Conservation (phyloP, 2,113 vertebrate genomes). For the Procavia capensis region DNA sequence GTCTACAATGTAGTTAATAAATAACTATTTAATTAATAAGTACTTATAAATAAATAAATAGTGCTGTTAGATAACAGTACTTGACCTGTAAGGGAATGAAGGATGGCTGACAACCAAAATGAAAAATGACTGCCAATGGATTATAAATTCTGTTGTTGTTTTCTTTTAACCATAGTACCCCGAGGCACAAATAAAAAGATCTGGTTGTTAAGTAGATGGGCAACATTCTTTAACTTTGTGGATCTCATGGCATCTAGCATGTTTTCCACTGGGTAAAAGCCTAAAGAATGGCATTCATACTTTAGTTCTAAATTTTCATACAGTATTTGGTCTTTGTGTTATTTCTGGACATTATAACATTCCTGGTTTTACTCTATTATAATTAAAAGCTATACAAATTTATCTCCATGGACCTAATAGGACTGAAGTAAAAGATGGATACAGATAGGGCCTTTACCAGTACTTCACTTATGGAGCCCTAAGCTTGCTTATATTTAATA, state of each 20-base stretch:
- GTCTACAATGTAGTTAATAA: neutral
- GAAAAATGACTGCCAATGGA: neutral
- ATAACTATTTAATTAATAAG: neutral
- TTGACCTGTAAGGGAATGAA: neutral
- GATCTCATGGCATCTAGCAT: neutral
- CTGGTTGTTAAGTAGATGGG: neutral
- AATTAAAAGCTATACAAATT: neutral
- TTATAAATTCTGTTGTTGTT: neutral
- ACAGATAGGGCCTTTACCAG: neutral
- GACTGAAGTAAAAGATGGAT: neutral
- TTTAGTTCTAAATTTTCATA: neutral
- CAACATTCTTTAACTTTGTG: neutral
- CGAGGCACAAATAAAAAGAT: neutral
- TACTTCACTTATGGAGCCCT: neutral
- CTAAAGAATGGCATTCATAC: neutral
- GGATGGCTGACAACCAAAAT: neutral
- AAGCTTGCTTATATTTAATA: neutral
- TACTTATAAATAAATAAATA: neutral
- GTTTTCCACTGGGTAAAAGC: neutral
- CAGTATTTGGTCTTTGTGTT: neutral
- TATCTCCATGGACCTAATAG: neutral
- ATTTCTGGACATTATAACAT: neutral
- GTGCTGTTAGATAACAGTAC: neutral
- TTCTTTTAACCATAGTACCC: neutral
- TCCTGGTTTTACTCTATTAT: neutral